A percentile compares a stretch with the other conserved stretches of the same genome.
phyloP scores from a whole-genome alignment of 2,888 invertebrate species.

The Rutpela maculata region DNA sequence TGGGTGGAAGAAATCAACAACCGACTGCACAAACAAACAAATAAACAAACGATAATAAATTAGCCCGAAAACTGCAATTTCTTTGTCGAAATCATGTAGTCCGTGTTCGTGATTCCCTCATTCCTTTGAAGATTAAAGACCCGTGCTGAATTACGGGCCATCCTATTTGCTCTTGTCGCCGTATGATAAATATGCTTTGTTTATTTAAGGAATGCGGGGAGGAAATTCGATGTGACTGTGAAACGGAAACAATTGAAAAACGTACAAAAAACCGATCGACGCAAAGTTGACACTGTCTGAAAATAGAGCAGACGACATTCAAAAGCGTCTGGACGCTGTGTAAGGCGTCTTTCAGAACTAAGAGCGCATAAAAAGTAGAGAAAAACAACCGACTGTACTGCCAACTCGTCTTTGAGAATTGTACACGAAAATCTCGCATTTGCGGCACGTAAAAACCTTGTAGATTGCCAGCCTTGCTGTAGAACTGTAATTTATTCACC shows the following conservation, averaged over 20 bases:
- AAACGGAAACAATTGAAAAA: conserved; percentile 61
- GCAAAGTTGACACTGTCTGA: conserved; percentile 50
- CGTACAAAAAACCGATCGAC: conserved; percentile 51
- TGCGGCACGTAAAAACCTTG: not conserved
- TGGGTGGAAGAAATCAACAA: not conserved
- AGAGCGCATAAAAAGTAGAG: conserved; percentile 7
- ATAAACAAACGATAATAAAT: not conserved
- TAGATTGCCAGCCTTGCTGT: not conserved
- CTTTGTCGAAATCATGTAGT: not conserved
- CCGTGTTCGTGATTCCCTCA: not conserved
- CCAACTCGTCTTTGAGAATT: conserved; percentile 12
- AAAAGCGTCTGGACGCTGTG: conserved; percentile 44
- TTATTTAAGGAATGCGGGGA: conserved; percentile 36
- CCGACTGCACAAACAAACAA: not conserved
- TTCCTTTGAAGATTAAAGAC: conserved; percentile 1
- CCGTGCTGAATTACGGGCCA: not conserved
- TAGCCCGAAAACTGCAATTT: not conserved
- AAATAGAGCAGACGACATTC: conserved; percentile 61
- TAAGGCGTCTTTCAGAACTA: conserved; percentile 12
- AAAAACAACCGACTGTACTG: conserved; percentile 33
- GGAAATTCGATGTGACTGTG: conserved; percentile 46
- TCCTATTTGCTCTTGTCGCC: conserved; percentile 32
- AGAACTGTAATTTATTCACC: not conserved
- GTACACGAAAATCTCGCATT: not conserved
- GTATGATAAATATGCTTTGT: conserved; percentile 13